A percentile compares a stretch with the other conserved stretches of the same genome.
Conservation (phyloP, 2,113 vertebrate species). For the Hiodon alosoides region DNA sequence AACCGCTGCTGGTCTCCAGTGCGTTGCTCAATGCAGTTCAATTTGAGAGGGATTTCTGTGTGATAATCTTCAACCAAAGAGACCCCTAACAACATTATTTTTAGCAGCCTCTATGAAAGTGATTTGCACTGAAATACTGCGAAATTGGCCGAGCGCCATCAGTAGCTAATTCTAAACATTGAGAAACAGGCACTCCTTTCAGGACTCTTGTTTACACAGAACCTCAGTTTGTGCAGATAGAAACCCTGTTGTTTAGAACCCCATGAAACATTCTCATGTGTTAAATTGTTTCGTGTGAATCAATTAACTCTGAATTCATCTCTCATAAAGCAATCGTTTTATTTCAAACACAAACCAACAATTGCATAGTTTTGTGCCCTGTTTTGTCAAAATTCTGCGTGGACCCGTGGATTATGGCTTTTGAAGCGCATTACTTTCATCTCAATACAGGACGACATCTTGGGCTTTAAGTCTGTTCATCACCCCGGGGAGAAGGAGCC, state of each 20-base stretch:
- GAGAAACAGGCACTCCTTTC: no score
- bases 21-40: not conserved
- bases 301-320: not conserved
- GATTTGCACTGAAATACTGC: conserved; percentile 15
- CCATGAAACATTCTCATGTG: not conserved
- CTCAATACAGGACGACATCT: not conserved
- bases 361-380: no score
- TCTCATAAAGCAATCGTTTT: not conserved
- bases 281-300: not conserved
- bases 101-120: conserved; percentile 29
- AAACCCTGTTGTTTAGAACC: not conserved
- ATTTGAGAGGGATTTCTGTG: conserved; percentile 12
- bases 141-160: conserved; percentile 14
- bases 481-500: not conserved
- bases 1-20: not conserved
- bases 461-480: not conserved
- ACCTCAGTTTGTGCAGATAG: conserved; percentile 1
- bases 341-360: no score
- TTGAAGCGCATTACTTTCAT: not conserved
- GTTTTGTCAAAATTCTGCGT: no score
- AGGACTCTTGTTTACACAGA: not conserved
- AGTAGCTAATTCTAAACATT: not conserved
- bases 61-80: not conserved
- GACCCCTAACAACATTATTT: conserved; percentile 30
- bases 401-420: no score